Evolutionary conservation across 2,888 invertebrate species (phyloP), one percentile per base, ranked within the genome.

Genomic region (Macroteleia sp.): DNA sequence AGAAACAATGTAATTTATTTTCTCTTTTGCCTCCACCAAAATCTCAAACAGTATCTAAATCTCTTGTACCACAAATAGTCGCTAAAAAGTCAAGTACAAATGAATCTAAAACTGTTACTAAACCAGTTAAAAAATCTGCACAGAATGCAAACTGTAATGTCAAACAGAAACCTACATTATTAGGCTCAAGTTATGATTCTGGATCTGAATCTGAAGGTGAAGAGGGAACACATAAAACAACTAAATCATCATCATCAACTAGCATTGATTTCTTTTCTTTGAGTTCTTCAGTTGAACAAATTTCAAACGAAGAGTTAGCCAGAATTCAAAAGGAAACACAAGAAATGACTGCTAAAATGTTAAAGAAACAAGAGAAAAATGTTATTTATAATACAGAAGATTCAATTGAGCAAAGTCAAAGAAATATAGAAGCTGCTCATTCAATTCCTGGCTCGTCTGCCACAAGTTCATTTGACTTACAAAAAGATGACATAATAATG

Each of bases 11-110:
- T 22, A 56, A 95, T 6, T 91, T 96, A 8, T 93, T 96, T 44
- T 93, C 94, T 66, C 91, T 96, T 41, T 89, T 96, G 39, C 96
- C 96, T 6, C 93, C 94, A 81, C 96, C 96, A 10, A 94, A 93
- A 91, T 92, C 91, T 25, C 76, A 85, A 70, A 91, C 79, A 71
- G n/a, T n/a, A n/a, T 86, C 90, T 44, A 88, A 91, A 92, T 34
- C 88, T 92, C 76, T 93, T 34, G 85, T 93, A 36, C 93, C 93
- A 0, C 91, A 92, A 52, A 85, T 90, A 34, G n/a, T n/a, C n/a
- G n/a, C 87, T 93, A 16, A 88, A 93, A 0, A 92, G 92, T n/a
- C n/a, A n/a, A n/a, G n/a, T n/a, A n/a, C n/a, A 81, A 91, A 92
- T 85, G 93, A 36, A 87, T 89, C 48, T 36, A 46, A 52, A 46